Evolutionary conservation across 2,888 invertebrate genomes (phyloP).

Genomic region (Cataglyphis rosenhaueri): DNA sequence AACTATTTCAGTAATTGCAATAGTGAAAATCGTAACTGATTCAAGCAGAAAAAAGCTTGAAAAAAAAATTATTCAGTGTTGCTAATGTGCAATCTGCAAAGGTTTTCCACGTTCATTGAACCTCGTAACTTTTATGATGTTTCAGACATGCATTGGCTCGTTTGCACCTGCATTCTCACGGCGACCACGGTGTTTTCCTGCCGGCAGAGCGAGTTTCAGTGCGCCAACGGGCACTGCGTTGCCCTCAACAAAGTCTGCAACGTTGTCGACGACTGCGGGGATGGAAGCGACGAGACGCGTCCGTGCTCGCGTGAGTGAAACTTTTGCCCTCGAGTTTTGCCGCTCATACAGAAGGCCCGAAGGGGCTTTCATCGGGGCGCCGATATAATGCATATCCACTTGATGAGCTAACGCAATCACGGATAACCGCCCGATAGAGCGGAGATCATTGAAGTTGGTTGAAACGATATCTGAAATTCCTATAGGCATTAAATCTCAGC

Average conservation of each 20-base stretch:
- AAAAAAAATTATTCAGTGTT: not conserved
- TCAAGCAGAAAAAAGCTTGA: not conserved
- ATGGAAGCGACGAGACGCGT: conserved; percentile 91
- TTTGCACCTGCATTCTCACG: conserved; percentile 79
- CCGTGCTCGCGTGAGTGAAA: conserved; percentile 91
- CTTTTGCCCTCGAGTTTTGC: conserved; percentile 53
- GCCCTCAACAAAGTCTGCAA: conserved; percentile 92
- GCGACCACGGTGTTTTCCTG: conserved; percentile 80
- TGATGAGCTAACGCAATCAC: conserved; percentile 2
- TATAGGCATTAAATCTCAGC: not conserved
- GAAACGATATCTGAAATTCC: conserved; percentile 18
- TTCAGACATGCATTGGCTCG: conserved; percentile 82
- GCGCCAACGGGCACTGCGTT: conserved; percentile 88
- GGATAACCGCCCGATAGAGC: conserved; percentile 43
- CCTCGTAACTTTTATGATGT: conserved; percentile 60
- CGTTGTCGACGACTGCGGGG: conserved; percentile 91
- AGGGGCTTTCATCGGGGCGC: conserved; percentile 41
- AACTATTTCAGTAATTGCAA: not conserved
- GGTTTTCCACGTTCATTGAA: not conserved
- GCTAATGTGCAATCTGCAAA: conserved; percentile 12
- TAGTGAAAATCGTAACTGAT: not conserved
- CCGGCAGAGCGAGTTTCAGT: conserved; percentile 87
- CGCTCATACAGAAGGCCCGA: not conserved
- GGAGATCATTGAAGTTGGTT: conserved; percentile 41
- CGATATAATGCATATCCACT: conserved; percentile 55